Base-by-base conservation (phyloP, 2,797 vertebrate species). In the Betta splendens region DNA sequence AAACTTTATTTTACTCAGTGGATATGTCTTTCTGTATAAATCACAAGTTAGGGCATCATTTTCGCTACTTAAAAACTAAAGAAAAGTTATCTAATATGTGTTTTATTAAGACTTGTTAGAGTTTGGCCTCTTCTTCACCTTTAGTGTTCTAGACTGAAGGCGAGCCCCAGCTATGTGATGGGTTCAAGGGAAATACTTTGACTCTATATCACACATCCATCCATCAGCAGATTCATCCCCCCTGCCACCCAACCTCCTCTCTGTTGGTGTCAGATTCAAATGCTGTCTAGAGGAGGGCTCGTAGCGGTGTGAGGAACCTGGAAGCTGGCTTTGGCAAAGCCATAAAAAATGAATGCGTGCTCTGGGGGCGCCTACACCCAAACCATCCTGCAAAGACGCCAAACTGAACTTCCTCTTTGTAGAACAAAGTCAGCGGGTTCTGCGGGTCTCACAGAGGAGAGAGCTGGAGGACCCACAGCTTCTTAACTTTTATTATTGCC, bases 301-400 rank as follows among this genome's bases (percentile, higher is more conserved):
- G 15, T 60, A 77, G 77, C 63, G 38, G 57, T 55, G 56, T 65
- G 35, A 58, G 62, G 54, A 60, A 64, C 55, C 53, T 44, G 39
- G 35, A 61, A 65, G 55, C 44, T 21, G 10, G 39, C 58, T 55
- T 32, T 16, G 71, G 57, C 40, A 78, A 64, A 66, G 33, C 20
- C 44, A 75, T 69, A 53, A 83, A 82, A 83, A 83, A 86, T 84
- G n/a, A 47, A 81, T 76, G 64, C 71, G 50, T 66, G 64, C 73
- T 82, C 50, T 9, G 28, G 62, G 79, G 38, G 48, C 11, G 43
- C 60, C 63, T 52, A 77, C 86, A n/a, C n/a, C n/a, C 73, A 77
- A 84, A 85, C 65, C 18, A 15, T 23, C 56, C 68, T 79, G 64
- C 65, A 32, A 75, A 72, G 64, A 51, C 49, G 69, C 78, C 50